phyloP scores from a whole-genome alignment of 2,797 vertebrate species.

The Tapera naevia region DNA sequence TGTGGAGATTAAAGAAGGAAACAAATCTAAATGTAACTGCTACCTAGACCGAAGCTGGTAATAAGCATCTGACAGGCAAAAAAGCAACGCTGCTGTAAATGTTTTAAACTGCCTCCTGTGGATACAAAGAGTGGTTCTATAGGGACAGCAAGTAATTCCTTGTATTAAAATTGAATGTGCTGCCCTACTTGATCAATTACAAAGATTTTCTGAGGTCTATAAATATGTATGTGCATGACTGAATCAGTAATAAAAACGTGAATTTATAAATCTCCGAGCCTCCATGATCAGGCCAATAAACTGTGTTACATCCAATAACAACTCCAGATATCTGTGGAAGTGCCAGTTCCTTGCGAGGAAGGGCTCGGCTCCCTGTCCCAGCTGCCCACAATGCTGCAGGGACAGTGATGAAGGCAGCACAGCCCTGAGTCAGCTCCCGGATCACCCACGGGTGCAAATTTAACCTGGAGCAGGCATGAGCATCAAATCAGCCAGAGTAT shows the following conservation, averaged over 20 bases:
- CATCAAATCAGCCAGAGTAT: neutral
- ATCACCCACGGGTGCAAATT: neutral
- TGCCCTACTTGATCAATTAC: neutral
- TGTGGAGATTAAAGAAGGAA: conserved; percentile 14
- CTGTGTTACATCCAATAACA: neutral
- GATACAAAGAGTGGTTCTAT: neutral
- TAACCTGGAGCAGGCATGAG: neutral
- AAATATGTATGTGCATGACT: conserved; percentile 12
- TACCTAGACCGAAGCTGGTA: neutral
- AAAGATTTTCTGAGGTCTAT: neutral
- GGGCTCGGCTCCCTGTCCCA: neutral
- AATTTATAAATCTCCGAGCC: conserved; percentile 10
- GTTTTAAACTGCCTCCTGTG: conserved; percentile 4
- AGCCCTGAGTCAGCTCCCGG: neutral
- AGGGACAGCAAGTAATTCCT: neutral
- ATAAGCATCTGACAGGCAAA: neutral
- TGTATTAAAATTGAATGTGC: conserved; percentile 9
- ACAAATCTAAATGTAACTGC: neutral
- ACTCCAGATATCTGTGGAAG: neutral
- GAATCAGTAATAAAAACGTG: neutral
- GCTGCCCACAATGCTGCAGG: neutral
- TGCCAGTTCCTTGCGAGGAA: neutral
- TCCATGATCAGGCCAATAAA: neutral
- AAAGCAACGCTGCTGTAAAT: neutral
- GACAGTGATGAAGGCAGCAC: neutral